Evolutionary conservation across 2,113 vertebrate genomes (phyloP).

Genomic region (Nycticebus coucang): DNA sequence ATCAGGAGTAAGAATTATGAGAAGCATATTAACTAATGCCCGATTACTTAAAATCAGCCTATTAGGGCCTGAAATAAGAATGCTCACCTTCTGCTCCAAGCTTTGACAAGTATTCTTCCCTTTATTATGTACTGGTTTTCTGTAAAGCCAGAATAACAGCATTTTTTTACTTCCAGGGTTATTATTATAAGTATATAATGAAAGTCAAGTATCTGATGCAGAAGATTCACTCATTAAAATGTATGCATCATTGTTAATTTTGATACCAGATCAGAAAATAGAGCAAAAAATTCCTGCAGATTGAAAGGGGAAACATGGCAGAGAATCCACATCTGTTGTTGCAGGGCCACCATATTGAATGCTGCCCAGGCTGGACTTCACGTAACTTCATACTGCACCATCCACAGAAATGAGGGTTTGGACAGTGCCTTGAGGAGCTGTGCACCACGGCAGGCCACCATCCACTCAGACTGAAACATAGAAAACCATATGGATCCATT

Average conservation of each 20-base stretch:
- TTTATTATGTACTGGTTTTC: background rate
- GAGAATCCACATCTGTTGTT: background rate
- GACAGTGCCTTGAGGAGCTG: background rate
- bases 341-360: background rate
- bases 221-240: background rate
- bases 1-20: background rate
- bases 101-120: background rate
- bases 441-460: no score
- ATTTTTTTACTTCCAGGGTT: background rate
- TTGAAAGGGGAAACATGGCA: background rate
- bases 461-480: background rate
- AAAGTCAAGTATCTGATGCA: background rate
- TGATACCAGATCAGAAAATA: background rate
- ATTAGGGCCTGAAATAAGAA: background rate
- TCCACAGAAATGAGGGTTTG: background rate
- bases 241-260: background rate
- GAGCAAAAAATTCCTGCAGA: background rate
- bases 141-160: background rate
- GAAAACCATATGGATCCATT: background rate
- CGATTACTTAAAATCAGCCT: background rate
- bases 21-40: background rate
- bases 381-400: background rate
- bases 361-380: rapidly evolving
- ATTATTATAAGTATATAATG: background rate
- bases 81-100: background rate